Conservation (phyloP, 2,797 vertebrate species). For the Gorsachius magnificus region DNA sequence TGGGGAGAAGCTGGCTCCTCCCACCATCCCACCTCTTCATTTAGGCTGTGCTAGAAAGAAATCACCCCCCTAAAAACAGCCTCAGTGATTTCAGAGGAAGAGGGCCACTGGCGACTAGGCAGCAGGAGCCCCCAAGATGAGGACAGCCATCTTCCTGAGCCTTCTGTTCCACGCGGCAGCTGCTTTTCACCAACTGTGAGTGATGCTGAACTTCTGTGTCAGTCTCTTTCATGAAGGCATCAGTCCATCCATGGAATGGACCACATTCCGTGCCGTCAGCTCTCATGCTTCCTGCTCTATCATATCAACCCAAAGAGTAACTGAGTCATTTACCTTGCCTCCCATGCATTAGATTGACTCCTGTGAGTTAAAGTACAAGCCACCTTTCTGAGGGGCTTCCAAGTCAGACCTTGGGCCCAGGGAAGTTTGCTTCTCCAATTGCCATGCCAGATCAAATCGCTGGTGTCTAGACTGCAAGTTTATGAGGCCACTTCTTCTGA, state of each 20-base stretch:
- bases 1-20: neutral
- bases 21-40: neutral
- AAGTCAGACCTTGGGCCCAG: neutral
- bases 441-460: neutral
- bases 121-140: constrained; percentile 6
- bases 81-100: neutral
- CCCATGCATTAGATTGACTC: neutral
- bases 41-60: constrained; percentile 11
- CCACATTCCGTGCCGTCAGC: neutral
- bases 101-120: neutral
- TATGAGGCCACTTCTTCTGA: neutral
- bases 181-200: constrained; percentile 62
- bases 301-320: neutral
- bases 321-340: neutral
- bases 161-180: constrained; percentile 14
- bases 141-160: constrained; percentile 1
- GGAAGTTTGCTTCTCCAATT: neutral
- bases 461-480: neutral
- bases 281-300: neutral
- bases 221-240: neutral
- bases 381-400: neutral
- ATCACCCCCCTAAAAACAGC: neutral
- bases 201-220: constrained; percentile 16
- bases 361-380: neutral
- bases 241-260: too few species aligned